Evolutionary conservation across 2,888 invertebrate species (phyloP), one percentile per base, ranked within the genome.

Genomic region (Zhengitettix transpicula): DNA sequence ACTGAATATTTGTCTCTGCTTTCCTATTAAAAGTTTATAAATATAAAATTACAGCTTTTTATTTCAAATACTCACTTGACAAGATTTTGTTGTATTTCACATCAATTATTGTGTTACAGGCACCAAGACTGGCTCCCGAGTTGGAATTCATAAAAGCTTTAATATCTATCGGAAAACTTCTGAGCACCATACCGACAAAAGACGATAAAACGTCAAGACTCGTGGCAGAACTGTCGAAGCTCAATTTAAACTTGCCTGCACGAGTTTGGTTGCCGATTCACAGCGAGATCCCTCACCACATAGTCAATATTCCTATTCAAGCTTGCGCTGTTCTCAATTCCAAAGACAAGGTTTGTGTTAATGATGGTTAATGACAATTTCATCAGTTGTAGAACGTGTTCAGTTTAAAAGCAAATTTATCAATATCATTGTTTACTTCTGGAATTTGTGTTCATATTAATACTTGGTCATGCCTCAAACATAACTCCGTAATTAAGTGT

Each of bases 291-390:
- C 86, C 91, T 57, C 98, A 99, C 77, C 89, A 94, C 71, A 88
- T 99, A 67, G 87, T 99, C 56, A 81, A 98, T 74, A 94, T 99
- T 75, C 97, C 98, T 53, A 94, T 94, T 62, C 93, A 94, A 70
- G 93, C 94, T 65, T 95, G 96, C 63, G 97, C 97, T 58, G 97
- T 99, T 59, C 84, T 99, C 65, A 99, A 99, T 75, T 97, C 97
- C 66, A 99, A 99, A 77, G 95, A 96, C 73, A 95, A 94, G 82
- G 87, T 86, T 10, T 54, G 10, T 52, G 1, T 12, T 7, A 2
- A 28, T 28, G 28, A 5, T 28, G 2, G 28, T 28, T 28, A 28
- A 28, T 28, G 7, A 28, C 28, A 28, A 28, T 28, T 28, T 28
- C 28, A 7, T 28, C 28, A 28, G 7, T 28, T 28, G 28, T n/a